Evolutionary conservation across 1,140 invertebrate species (phyloP).

Genomic region (Thaumatotibia leucotreta): DNA sequence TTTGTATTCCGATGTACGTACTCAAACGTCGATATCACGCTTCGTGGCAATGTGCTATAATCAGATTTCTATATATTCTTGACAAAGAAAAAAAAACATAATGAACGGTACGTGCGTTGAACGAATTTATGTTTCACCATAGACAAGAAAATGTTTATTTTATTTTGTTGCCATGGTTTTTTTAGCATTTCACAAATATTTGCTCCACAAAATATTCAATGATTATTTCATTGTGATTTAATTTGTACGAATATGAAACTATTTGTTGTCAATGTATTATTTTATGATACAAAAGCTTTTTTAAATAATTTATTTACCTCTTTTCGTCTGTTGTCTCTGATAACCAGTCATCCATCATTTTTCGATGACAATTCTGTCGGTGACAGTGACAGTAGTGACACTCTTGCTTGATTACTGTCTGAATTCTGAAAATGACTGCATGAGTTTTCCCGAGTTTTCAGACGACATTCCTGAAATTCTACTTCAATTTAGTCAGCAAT

Average conservation of each 20-base stretch:
- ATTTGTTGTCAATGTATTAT: no score
- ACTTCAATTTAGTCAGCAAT: no score
- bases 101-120: slow-evolving; percentile 23
- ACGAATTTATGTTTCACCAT: slow-evolving; percentile 18
- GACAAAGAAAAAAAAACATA: background rate
- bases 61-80: slow-evolving; percentile 26
- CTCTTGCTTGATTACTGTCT: background rate
- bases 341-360: background rate
- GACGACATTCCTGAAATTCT: background rate
- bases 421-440: background rate
- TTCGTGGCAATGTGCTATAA: slow-evolving; percentile 28
- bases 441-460: background rate
- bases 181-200: no score
- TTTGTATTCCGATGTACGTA: slow-evolving; percentile 45
- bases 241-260: no score
- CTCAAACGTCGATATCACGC: slow-evolving; percentile 29
- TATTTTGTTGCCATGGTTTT: background rate
- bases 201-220: no score
- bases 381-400: background rate
- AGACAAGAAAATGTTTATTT: slow-evolving; percentile 16
- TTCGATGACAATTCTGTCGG: background rate
- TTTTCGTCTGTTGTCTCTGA: background rate
- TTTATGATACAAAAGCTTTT: no score
- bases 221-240: no score
- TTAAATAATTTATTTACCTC: background rate